These are phyloP conservation scores for Cydia strobilella DNA, from an alignment of 1,140 invertebrate species.

Conservation along the genomic window DNA sequence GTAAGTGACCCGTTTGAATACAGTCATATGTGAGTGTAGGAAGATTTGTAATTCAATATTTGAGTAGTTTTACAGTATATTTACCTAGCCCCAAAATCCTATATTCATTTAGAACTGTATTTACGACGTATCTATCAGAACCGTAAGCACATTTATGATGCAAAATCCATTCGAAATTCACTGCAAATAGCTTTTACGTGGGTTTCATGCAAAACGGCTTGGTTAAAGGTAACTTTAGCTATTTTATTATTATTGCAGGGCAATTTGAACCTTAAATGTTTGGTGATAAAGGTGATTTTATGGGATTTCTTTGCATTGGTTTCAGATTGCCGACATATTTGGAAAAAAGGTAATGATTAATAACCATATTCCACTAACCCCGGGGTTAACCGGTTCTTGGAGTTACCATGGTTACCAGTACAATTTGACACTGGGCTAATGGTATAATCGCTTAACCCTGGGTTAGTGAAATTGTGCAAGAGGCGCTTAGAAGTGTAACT, in stretches of 20 bases:
- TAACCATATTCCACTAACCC: no score
- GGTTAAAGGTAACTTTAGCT: slow-evolving; percentile 7
- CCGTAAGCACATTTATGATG: not conserved
- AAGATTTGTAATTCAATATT: no score
- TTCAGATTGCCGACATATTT: slow-evolving; percentile 15
- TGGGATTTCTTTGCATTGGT: slow-evolving; percentile 5
- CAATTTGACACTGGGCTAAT: no score
- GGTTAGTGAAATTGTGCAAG: no score
- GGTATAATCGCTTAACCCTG: no score
- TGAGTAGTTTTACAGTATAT: not conserved
- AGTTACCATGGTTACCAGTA: no score
- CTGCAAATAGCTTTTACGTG: slow-evolving; percentile 18
- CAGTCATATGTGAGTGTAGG: no score
- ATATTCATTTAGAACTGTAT: not conserved
- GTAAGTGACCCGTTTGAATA: no score
- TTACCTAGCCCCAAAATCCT: not conserved
- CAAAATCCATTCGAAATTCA: slow-evolving; percentile 14
- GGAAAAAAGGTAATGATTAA: slow-evolving; percentile 17
- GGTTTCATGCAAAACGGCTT: slow-evolving; percentile 15
- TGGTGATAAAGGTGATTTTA: not conserved
- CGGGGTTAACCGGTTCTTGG: no score
- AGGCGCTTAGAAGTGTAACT: no score
- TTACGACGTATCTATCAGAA: not conserved
- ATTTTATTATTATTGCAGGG: not conserved
- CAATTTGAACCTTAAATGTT: not conserved